Evolutionary conservation across 2,888 invertebrate species (phyloP), one percentile per base, ranked within the genome.

Genomic region (Caenorhabditis angaria): DNA sequence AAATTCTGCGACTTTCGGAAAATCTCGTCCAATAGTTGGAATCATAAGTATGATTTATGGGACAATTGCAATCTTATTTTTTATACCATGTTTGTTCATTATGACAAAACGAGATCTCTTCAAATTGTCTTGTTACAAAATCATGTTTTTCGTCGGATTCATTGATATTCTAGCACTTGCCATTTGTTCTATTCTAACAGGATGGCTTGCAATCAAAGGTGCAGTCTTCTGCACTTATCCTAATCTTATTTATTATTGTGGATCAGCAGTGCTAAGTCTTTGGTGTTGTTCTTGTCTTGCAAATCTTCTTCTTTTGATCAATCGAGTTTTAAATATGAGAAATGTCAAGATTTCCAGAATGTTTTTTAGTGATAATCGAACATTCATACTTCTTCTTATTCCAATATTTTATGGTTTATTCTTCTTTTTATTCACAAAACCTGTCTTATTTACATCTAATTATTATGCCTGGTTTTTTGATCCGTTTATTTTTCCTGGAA

Each of bases 151-250:
- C 28, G 47, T 61, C 20, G 67, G 56, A 1, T 22, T 67, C 20
- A 51, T 61, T 12, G 67, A 67, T 29, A 47, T 62, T 4, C n/a
- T 61, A 18, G 61, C 53, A 2, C 47, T 61, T 0, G 4, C 14
- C 6, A 29, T 67, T 14, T 58, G 58, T 25, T 61, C 67, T 2
- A 58, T 62, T 12, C 14, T 67, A 0, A 61, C 67, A 3, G 67
- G 67, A 14, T 51, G 35, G 10, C 58, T 67, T 1, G 61, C 57
- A 14, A 58, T 67, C 29, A 50, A 57, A 10, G 67, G 67, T 14
- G 67, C 67, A 1, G 67, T 67, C 0, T 67, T 28, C 57, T 67
- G 67, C 29, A 57, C 67, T 18, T 62, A 61, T 47, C 67, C 67
- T 0, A 53, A 25, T 6, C 29, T 67, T 4, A 61, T 62, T 18